These are phyloP conservation scores for Drosophila suzukii DNA, from an alignment of 1,140 invertebrate genomes.

Conservation along the genomic window DNA sequence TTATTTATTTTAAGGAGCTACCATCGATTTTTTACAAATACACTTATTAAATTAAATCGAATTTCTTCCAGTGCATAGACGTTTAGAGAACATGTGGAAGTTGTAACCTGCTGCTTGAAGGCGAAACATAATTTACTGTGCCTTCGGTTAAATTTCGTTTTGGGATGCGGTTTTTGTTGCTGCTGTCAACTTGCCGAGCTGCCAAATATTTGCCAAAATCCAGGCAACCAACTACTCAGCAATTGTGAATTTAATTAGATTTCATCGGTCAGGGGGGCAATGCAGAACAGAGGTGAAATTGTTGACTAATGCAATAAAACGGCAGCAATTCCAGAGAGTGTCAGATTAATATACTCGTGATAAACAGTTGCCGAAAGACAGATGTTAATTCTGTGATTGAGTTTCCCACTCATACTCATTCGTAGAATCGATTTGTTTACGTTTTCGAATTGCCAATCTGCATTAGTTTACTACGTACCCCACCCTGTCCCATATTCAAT, in stretches of 20 bases:
- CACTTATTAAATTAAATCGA: too few relatives aligned
- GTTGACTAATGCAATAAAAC: constrained; percentile 62
- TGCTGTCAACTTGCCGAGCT: constrained; percentile 70
- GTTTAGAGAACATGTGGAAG: constrained; percentile 9
- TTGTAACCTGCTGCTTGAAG: constrained; percentile 33
- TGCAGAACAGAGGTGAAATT: constrained; percentile 10
- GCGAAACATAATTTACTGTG: constrained; percentile 59
- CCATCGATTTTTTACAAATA: too few relatives aligned
- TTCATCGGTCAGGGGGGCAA: constrained; percentile 41
- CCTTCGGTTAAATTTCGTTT: constrained; percentile 41
- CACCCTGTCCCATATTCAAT: constrained; percentile 38
- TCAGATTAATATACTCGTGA: neutral
- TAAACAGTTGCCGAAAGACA: neutral
- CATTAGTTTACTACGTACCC: neutral
- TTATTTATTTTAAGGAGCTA: too few relatives aligned
- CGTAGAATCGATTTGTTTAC: constrained; percentile 2
- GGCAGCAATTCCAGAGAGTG: constrained; percentile 6
- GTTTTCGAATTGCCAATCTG: constrained; percentile 25
- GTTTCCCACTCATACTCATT: constrained; percentile 3
- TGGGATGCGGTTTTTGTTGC: constrained; percentile 64
- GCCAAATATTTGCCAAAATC: constrained; percentile 73
- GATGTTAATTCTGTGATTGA: constrained; percentile 18
- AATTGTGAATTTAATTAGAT: constrained; percentile 78
- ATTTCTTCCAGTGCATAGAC: neutral
- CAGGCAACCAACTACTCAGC: constrained; percentile 31